phyloP scores from a whole-genome alignment of 92 coral and sea anemone species.

The Epizoanthus fatuus region DNA sequence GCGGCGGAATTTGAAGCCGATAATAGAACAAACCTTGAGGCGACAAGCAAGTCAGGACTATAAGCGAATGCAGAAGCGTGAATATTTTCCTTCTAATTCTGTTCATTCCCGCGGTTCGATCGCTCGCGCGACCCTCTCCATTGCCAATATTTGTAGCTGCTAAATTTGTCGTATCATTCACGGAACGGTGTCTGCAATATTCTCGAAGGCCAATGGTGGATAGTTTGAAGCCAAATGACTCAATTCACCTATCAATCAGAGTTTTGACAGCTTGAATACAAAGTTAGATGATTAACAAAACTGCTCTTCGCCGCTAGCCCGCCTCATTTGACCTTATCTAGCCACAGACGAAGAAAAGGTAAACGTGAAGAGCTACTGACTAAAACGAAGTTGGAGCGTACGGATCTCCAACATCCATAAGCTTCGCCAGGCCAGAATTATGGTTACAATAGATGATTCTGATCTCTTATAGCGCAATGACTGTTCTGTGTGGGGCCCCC shows the following conservation, averaged over 20 bases:
- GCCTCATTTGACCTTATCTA: constrained; percentile 77
- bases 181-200: constrained; percentile 15
- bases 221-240: constrained; percentile 78
- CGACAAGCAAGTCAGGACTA: constrained; percentile 14
- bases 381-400: background rate
- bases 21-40: constrained; percentile 16
- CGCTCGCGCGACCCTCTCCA: constrained; percentile 36
- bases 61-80: constrained; percentile 8
- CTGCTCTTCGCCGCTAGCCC: constrained; percentile 71
- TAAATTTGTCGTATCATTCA: constrained; percentile 31
- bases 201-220: constrained; percentile 37
- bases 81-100: background rate
- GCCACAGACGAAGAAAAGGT: constrained; percentile 29
- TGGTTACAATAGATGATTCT: background rate
- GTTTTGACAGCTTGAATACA: constrained; percentile 93
- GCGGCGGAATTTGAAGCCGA: constrained; percentile 23
- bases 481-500: constrained; percentile 77
- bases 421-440: constrained; percentile 11
- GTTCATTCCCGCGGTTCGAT: constrained; percentile 36
- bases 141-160: constrained; percentile 5
- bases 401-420: background rate
- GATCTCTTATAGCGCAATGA: constrained; percentile 64
- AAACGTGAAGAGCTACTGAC: background rate
- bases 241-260: constrained; percentile 99
- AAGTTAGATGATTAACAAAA: constrained; percentile 90